Conservation (phyloP, 2,888 invertebrate species). For the Diarsia dahlii region DNA sequence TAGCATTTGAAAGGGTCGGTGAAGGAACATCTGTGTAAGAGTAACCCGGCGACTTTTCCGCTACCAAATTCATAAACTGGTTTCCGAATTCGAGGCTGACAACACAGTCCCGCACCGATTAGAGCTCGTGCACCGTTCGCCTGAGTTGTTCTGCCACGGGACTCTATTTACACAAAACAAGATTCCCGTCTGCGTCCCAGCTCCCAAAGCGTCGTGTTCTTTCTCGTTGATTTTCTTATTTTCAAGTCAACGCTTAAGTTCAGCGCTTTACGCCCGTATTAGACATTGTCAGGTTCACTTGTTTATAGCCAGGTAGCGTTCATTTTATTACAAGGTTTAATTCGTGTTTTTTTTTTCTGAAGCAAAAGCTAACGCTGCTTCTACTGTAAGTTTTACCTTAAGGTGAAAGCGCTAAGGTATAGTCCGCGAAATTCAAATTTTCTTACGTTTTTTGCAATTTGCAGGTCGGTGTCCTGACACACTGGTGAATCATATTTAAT, state of each 20-base stretch:
- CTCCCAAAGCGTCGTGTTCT: slow-evolving; percentile 57
- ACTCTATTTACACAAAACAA: slow-evolving; percentile 70
- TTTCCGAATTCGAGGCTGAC: slow-evolving; percentile 35
- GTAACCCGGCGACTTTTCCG: slow-evolving; percentile 19
- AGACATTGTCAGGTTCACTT: slow-evolving; percentile 48
- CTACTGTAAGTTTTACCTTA: neutral
- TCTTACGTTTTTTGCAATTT: too few species aligned
- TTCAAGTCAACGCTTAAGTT: slow-evolving; percentile 66
- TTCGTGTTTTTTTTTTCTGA: neutral
- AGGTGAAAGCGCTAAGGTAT: too few species aligned
- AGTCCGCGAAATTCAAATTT: too few species aligned
- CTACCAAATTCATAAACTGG: slow-evolving; percentile 42
- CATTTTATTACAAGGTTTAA: neutral
- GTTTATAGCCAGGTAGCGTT: slow-evolving; percentile 27
- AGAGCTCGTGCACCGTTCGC: slow-evolving; percentile 45
- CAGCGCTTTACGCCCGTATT: slow-evolving; percentile 59
- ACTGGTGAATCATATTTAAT: too few species aligned
- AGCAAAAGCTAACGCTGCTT: too few species aligned
- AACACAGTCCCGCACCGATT: slow-evolving; percentile 53
- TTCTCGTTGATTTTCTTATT: slow-evolving; percentile 66
- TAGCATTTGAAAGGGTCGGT: neutral
- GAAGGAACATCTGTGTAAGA: neutral
- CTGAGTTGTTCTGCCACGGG: slow-evolving; percentile 57
- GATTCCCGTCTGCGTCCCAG: slow-evolving; percentile 61
- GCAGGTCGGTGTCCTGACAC: too few species aligned